Base-by-base conservation (phyloP, 2,888 invertebrate species). In the Sinodicranocentrus sp. region DNA sequence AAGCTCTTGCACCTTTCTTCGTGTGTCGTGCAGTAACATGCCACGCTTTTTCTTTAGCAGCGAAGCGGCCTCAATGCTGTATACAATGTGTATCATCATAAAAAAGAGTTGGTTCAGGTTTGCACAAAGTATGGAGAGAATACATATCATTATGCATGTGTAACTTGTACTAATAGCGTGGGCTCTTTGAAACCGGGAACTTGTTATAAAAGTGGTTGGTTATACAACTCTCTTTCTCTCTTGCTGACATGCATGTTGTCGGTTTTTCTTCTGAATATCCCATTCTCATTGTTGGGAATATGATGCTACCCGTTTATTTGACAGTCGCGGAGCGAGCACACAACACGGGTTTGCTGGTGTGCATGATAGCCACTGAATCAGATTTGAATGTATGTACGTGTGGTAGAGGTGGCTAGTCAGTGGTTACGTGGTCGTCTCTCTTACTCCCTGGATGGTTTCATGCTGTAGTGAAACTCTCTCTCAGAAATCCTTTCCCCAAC, bases 371-470 rank as follows among this genome's bases (percentile, higher is more conserved):
- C 17, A 10, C 25, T 57, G 57, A 25, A 21, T 61, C 1, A 8
- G 61, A 61, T 61, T 33, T 61, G 59, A 33, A 15, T 28, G 13
- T 17, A 17, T 61, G 3, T 61, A n/a, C 13, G 6, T 33, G 61
- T 61, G 61, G 61, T 61, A 23, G 61, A 61, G 57, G 65, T 76
- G 67, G 76, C 76, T 33, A 67, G 75, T 61, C 63, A 43, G 76
- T 75, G 44, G 43, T 75, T 48, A 52, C 26, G 26, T 63, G 75
- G 75, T 76, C 54, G 26, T 17, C 28, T 33, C 19, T 17, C 5
- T 75, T 13, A 48, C 10, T 25, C 23, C 26, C 52, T 6, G 17
- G 52, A 17, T 57, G 57, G 57, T 57, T 57, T 57, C 57, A 57
- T 57, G 57, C 33, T 33, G 52, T 17, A 23, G 21, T 25, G 25